phyloP scores from a whole-genome alignment of 2,113 vertebrate genomes.

The Plestiodon gilberti region DNA sequence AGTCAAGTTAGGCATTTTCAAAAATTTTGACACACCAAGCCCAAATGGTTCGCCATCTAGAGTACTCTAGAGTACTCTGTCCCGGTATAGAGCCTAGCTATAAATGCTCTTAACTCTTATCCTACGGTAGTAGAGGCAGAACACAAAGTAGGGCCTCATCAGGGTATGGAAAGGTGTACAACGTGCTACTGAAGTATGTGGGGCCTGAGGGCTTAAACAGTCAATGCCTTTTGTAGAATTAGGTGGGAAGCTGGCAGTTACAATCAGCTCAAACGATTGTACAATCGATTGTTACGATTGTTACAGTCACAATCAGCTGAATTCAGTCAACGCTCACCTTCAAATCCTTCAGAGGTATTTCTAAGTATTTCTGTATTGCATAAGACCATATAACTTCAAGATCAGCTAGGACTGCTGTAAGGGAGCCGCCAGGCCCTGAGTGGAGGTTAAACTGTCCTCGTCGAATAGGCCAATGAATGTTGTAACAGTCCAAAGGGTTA shows the following conservation, averaged over 20 bases:
- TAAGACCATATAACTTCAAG: slow-evolving; percentile 95
- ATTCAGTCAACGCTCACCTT: slow-evolving; percentile 81
- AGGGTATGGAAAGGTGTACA: neutral
- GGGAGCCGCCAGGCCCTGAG: slow-evolving; percentile 87
- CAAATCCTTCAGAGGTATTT: slow-evolving; percentile 95
- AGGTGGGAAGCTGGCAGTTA: neutral
- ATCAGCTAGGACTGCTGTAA: slow-evolving; percentile 89
- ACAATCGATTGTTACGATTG: no score
- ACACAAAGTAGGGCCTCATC: neutral
- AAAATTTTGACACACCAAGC: no score
- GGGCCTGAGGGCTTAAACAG: neutral
- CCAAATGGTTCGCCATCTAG: no score
- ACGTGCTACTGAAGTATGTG: neutral
- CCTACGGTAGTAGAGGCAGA: neutral
- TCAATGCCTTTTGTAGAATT: neutral
- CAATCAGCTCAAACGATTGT: no score
- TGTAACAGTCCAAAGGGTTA: slow-evolving; percentile 91
- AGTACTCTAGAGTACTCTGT: no score
- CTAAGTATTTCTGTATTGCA: slow-evolving; percentile 92
- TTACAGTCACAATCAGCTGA: neutral
- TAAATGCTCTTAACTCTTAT: no score
- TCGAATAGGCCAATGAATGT: slow-evolving; percentile 92
- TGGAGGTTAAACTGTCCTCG: slow-evolving; percentile 93
- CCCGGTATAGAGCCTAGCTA: no score
- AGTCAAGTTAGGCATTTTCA: no score